Conservation (phyloP, 2,888 invertebrate genomes). For the Microchrysa polita region DNA sequence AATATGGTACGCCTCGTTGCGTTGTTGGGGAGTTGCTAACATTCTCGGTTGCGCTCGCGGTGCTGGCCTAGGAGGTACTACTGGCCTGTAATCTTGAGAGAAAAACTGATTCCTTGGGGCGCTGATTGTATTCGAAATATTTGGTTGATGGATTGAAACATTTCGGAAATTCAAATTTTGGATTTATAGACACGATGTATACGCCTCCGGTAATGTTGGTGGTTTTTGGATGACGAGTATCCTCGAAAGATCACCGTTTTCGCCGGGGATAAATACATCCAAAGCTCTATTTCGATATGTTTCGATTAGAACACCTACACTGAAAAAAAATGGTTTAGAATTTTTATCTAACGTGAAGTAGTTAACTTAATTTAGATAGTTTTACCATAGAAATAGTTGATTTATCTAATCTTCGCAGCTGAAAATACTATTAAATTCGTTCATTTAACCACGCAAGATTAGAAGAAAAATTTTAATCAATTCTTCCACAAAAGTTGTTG, state of each 20-base stretch:
- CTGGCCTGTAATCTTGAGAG: neutral
- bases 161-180: conserved; percentile 37
- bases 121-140: conserved; percentile 5
- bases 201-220: conserved; percentile 29
- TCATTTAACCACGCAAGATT: too few species aligned
- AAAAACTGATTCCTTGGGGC: conserved; percentile 11
- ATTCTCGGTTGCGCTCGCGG: neutral
- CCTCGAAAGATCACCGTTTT: neutral
- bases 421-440: too few species aligned
- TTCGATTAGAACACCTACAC: conserved; percentile 27
- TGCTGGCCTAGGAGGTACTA: neutral
- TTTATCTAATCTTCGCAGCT: too few species aligned
- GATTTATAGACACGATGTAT: conserved; percentile 29
- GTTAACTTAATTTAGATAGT: too few species aligned
- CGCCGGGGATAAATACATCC: conserved; percentile 2
- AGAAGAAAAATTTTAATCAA: too few species aligned
- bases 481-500: too few species aligned
- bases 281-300: conserved; percentile 35
- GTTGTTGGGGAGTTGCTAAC: neutral
- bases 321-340: too few species aligned
- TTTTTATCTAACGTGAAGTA: too few species aligned
- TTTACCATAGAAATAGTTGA: too few species aligned
- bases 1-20: conserved; percentile 26
- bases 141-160: conserved; percentile 6
- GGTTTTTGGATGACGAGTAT: conserved; percentile 30